Evolutionary conservation across 2,797 vertebrate species (phyloP), one percentile per base, ranked within the genome.

Genomic region (Syncerus caffer): DNA sequence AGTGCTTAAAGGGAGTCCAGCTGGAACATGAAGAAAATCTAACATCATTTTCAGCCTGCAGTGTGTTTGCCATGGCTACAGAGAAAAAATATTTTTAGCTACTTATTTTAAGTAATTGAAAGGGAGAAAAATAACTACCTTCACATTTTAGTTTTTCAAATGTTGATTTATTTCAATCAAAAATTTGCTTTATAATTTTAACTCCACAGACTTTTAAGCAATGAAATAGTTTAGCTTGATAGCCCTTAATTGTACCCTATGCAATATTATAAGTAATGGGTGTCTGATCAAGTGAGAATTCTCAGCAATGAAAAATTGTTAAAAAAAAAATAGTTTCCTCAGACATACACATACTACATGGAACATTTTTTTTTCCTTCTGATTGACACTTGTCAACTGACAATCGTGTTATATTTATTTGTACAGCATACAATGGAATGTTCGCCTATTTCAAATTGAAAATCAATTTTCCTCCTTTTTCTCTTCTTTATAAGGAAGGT

Each of bases 311-410:
- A 53, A 5, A 14, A 82, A 38, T 16, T 57, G 47, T 93, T 74
- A 27, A 86, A 80, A 79, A 80, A 79, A 67, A 94, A 80, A 74
- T 47, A 82, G 34, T 85, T 96, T 80, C 88, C 90, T 50, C 47
- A 13, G 15, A 62, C 7, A 42, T 25, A 31, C 23, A 57, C 47
- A 74, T 79, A 90, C n/a, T 4, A 79, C 42, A 19, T 29, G n/a
- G 21, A 93, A 85, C 12, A 2, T 42, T 55, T 90, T 84, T 58
- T 82, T 45, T 67, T 62, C 62, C 42, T 85, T 42, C 31, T 58
- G 42, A 96, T 79, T 91, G 91, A 94, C 53, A 95, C 83, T 95
- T 96, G 96, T 87, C 80, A 92, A 71, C 62, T 67, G 57, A 79
- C 31, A 84, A 86, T 86, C 58, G 12, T 62, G 64, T 71, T 94